Percentiles rank a stretch among this genome's conserved stretches.
Evolutionary conservation across 2,888 invertebrate genomes (phyloP).

Genomic region (Polyommatus icarus): DNA sequence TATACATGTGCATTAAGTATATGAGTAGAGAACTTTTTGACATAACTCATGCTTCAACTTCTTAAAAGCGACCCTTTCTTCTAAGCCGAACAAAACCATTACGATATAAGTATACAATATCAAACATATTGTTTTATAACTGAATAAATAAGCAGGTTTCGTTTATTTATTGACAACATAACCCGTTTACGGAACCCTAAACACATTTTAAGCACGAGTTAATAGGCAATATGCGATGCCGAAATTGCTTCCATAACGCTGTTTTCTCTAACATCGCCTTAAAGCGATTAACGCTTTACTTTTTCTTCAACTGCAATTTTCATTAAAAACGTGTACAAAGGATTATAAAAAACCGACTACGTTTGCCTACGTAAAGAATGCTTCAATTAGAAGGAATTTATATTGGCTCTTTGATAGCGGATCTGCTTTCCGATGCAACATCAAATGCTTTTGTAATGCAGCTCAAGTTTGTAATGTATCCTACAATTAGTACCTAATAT

Average conservation of each 20-base stretch:
- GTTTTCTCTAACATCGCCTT: conserved; percentile 71
- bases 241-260: conserved; percentile 77
- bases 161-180: conserved; percentile 28
- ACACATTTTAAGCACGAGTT: conserved; percentile 52
- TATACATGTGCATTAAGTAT: too few species aligned
- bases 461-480: neutral
- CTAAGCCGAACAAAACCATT: too few species aligned
- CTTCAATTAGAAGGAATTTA: conserved; percentile 33
- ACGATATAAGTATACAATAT: too few species aligned
- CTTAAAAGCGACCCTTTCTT: too few species aligned
- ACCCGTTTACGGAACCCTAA: conserved; percentile 39
- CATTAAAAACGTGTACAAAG: conserved; percentile 32
- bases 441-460: neutral
- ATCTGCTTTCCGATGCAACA: neutral
- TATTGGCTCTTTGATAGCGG: conserved; percentile 31
- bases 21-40: too few species aligned
- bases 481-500: neutral
- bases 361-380: conserved; percentile 34
- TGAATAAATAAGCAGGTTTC: neutral
- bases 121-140: neutral
- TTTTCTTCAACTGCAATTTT: conserved; percentile 37
- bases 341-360: conserved; percentile 17
- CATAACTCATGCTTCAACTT: too few species aligned
- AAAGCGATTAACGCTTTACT: conserved; percentile 62
- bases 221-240: conserved; percentile 78